phyloP scores from a whole-genome alignment of 2,888 invertebrate species.

The Byasa hedistus region DNA sequence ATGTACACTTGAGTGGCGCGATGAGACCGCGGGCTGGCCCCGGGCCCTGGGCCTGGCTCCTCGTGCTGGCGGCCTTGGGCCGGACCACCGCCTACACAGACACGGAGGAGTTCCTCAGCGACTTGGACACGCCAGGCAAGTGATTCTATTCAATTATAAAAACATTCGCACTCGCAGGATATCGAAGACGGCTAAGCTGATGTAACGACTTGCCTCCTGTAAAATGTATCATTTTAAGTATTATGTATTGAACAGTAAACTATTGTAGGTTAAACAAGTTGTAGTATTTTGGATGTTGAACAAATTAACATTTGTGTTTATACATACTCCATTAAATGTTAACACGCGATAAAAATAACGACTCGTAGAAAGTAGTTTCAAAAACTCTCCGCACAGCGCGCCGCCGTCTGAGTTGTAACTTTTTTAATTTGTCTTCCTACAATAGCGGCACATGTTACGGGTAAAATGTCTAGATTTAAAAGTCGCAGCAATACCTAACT shows the following conservation, averaged over 20 bases:
- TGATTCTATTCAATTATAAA: neutral
- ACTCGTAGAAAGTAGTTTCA: neutral
- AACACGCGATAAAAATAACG: no score
- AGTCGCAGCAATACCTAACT: slow-evolving; percentile 13
- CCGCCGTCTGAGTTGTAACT: slow-evolving; percentile 18
- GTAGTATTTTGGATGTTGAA: no score
- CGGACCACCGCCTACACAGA: slow-evolving; percentile 75
- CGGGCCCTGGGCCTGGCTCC: slow-evolving; percentile 67
- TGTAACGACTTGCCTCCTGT: no score
- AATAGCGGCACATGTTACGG: slow-evolving; percentile 26
- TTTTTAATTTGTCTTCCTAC: slow-evolving; percentile 30
- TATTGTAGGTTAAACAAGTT: no score
- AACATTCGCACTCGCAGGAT: no score
- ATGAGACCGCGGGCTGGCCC: slow-evolving; percentile 45
- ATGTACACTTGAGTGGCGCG: slow-evolving; percentile 53
- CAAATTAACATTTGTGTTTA: no score
- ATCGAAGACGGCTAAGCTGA: no score
- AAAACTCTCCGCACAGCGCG: slow-evolving; percentile 12
- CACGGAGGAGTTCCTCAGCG: slow-evolving; percentile 80
- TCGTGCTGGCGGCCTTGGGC: slow-evolving; percentile 67
- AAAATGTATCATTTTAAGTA: no score
- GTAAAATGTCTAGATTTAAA: slow-evolving; percentile 28
- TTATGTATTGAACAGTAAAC: no score
- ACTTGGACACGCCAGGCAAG: slow-evolving; percentile 82
- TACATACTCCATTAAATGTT: no score